Evolutionary conservation across 2,797 vertebrate genomes (phyloP).

Genomic region (Syngnathus rostellatus): DNA sequence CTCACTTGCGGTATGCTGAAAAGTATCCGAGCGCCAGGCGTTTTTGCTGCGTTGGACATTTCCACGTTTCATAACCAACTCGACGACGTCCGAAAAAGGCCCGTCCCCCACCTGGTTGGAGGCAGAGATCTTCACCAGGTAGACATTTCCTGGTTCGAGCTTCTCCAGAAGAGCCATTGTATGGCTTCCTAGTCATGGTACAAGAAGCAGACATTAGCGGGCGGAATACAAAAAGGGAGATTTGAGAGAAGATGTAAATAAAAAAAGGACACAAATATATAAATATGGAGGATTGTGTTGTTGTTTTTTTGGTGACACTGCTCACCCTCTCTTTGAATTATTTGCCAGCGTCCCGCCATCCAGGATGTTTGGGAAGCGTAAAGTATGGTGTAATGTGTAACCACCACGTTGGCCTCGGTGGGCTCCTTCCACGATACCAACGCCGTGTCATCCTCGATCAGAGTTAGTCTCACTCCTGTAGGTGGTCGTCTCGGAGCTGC

Average conservation of each 20-base stretch:
- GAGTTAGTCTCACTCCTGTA: constrained; percentile 76
- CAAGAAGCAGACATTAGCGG: constrained; percentile 13
- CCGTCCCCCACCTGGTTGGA: constrained; percentile 90
- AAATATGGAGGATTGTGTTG: not conserved
- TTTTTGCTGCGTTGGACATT: constrained; percentile 75
- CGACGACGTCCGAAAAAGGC: constrained; percentile 83
- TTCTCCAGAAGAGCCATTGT: constrained; percentile 95
- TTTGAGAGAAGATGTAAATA: not conserved
- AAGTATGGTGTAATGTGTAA: constrained; percentile 86
- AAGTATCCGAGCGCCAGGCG: constrained; percentile 71
- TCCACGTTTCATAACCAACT: constrained; percentile 75
- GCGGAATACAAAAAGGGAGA: constrained; percentile 6
- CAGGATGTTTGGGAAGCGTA: constrained; percentile 85
- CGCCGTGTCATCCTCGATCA: constrained; percentile 92
- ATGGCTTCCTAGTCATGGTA: constrained; percentile 72
- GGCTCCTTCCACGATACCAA: constrained; percentile 94
- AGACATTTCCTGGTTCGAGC: constrained; percentile 80
- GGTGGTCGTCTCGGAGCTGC: constrained; percentile 85
- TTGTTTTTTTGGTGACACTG: not conserved
- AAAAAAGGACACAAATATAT: not conserved
- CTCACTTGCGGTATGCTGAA: constrained; percentile 69
- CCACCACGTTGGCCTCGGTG: constrained; percentile 70
- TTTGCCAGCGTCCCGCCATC: constrained; percentile 84
- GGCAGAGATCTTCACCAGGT: constrained; percentile 89
- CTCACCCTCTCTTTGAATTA: constrained; percentile 88